Percentiles rank a stretch among this genome's conserved stretches.
Conservation (phyloP, 2,797 vertebrate genomes). For the Rhynchonycteris naso region DNA sequence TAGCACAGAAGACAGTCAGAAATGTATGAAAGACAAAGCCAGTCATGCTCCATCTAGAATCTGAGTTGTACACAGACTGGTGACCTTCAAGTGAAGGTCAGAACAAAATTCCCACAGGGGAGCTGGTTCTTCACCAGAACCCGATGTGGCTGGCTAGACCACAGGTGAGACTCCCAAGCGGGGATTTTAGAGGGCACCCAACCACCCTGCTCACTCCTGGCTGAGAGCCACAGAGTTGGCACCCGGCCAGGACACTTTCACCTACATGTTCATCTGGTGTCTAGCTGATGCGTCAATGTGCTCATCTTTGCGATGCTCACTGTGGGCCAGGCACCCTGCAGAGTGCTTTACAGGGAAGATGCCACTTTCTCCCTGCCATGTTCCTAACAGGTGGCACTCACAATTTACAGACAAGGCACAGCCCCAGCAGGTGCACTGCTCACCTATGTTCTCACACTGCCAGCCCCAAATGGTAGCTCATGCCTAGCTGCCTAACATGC, state of each 20-base stretch:
- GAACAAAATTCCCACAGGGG: neutral
- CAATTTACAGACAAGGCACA: neutral
- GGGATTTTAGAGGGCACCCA: neutral
- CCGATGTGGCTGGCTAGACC: too few species aligned
- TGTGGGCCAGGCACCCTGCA: neutral
- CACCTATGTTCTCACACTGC: neutral
- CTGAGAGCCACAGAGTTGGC: neutral
- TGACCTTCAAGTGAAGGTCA: neutral
- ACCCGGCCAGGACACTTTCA: neutral
- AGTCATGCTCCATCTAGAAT: neutral
- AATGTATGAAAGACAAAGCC: neutral
- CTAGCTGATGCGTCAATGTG: too few species aligned
- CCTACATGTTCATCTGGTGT: too few species aligned
- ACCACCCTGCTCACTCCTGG: neutral
- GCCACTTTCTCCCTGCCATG: neutral
- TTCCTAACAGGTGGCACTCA: neutral
- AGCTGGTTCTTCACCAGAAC: too few species aligned
- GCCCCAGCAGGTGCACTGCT: neutral
- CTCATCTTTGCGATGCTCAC: neutral
- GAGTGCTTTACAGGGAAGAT: neutral
- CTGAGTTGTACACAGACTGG: neutral
- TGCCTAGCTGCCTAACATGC: neutral
- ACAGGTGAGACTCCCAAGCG: neutral
- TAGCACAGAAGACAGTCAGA: neutral
- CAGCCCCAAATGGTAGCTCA: too few species aligned